Percentiles rank a stretch among this genome's conserved stretches.
Conservation (phyloP, 2,797 vertebrate genomes). For the Scarus forsteni region DNA sequence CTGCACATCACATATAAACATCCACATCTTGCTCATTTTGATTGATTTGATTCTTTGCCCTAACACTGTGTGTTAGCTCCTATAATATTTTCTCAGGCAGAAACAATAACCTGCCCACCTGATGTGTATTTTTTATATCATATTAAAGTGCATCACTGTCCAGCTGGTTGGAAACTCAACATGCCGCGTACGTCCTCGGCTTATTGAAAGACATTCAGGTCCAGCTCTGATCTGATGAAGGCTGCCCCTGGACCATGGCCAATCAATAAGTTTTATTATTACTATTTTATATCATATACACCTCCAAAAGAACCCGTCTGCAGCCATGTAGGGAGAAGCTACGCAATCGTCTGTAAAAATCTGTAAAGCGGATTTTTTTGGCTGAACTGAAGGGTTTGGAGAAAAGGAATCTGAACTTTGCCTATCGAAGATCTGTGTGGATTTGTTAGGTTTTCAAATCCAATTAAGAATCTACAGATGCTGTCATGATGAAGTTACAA, state of each 20-base stretch:
- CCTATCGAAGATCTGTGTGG: too few species aligned
- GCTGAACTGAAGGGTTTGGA: not conserved
- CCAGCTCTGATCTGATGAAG: slow-evolving; percentile 43
- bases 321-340: slow-evolving; percentile 6
- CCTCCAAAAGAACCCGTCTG: slow-evolving; percentile 21
- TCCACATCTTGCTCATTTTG: too few species aligned
- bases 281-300: slow-evolving; percentile 39
- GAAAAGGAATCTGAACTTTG: too few species aligned
- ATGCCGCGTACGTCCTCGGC: slow-evolving; percentile 13
- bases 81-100: not conserved
- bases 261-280: slow-evolving; percentile 39
- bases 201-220: slow-evolving; percentile 43
- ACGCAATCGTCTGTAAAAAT: not conserved
- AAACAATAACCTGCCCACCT: slow-evolving; percentile 5
- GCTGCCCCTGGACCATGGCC: slow-evolving; percentile 2
- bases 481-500: too few species aligned
- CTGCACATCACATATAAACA: too few species aligned
- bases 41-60: too few species aligned
- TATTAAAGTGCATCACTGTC: slow-evolving; percentile 6
- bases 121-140: slow-evolving; percentile 10
- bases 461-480: too few species aligned
- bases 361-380: not conserved
- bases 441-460: too few species aligned
- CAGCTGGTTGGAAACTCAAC: slow-evolving; percentile 16
- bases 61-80: too few species aligned